phyloP scores from a whole-genome alignment of 2,113 vertebrate species.

The Anarhynchus alexandrinus region DNA sequence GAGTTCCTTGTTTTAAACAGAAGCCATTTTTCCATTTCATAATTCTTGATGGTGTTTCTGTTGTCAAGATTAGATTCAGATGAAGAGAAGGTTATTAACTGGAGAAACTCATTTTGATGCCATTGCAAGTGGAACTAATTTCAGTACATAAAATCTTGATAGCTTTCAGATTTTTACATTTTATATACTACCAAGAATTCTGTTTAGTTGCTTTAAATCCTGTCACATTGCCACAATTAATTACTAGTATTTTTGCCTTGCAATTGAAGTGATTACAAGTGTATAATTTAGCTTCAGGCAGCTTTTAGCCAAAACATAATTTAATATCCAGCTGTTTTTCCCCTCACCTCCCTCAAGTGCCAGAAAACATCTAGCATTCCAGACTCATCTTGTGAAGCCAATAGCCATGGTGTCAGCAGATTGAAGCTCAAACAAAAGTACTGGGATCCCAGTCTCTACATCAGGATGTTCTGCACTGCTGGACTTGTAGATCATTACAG shows the following conservation, averaged over 20 bases:
- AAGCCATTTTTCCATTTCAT: background rate
- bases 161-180: conserved; percentile 21
- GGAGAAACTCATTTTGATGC: background rate
- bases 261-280: conserved; percentile 23
- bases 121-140: conserved; percentile 10
- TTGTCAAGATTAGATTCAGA: conserved; percentile 20
- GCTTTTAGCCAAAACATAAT: conserved; percentile 38
- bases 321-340: conserved; percentile 10
- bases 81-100: background rate
- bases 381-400: background rate
- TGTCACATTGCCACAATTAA: conserved; percentile 31
- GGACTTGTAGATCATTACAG: background rate
- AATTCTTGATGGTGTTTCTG: background rate
- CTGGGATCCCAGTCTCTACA: background rate
- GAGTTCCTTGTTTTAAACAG: background rate
- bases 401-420: background rate
- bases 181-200: background rate
- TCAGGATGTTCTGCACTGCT: background rate
- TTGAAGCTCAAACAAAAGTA: background rate
- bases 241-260: conserved; percentile 19
- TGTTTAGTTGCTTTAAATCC: background rate
- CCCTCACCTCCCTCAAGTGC: background rate
- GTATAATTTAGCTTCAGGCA: conserved; percentile 2
- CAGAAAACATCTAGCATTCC: background rate
- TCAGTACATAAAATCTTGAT: background rate